Percentiles rank a stretch among this genome's conserved stretches.
These are phyloP conservation scores for Mycteria americana DNA, from an alignment of 2,797 vertebrate species.

Conservation along the genomic window DNA sequence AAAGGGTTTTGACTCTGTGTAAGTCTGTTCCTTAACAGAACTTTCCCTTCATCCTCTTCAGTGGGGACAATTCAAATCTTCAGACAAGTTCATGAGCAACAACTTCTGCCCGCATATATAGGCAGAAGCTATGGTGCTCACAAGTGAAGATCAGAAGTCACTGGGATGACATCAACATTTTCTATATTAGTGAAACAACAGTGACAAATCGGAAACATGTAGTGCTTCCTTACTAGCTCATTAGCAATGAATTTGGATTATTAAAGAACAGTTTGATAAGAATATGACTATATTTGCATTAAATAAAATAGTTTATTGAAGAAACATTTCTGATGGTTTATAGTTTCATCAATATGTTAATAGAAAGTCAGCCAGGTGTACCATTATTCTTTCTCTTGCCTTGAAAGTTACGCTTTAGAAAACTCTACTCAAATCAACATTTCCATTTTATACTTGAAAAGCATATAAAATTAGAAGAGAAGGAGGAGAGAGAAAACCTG, in stretches of 20 bases:
- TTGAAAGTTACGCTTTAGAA: neutral
- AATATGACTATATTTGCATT: neutral
- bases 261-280: neutral
- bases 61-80: neutral
- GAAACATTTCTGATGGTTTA: neutral
- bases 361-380: conserved; percentile 1
- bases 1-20: neutral
- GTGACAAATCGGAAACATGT: neutral
- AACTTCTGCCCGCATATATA: neutral
- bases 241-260: neutral
- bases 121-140: neutral
- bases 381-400: neutral
- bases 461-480: neutral
- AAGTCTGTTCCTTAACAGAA: neutral
- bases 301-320: neutral
- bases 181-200: neutral
- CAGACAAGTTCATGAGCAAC: neutral
- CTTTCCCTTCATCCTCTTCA: neutral
- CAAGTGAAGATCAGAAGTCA: neutral
- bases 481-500: neutral
- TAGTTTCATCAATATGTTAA: neutral
- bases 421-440: neutral
- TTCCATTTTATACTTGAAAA: neutral
- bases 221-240: neutral
- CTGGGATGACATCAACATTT: neutral